phyloP scores from a whole-genome alignment of 2,888 invertebrate species.

The Andricus quercusramuli region DNA sequence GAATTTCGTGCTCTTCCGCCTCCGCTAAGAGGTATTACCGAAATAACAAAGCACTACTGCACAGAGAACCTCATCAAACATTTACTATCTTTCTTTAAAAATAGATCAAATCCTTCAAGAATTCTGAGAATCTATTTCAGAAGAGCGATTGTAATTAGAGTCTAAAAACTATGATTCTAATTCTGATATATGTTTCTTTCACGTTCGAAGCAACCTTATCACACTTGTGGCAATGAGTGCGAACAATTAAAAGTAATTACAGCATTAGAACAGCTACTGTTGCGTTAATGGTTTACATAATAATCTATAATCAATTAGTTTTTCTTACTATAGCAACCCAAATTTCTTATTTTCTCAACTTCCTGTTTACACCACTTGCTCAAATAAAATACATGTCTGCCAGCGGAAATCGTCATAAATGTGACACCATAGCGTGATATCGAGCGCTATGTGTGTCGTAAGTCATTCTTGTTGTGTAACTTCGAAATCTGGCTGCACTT shows the following conservation, averaged over 20 bases:
- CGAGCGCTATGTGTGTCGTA: conserved; percentile 20
- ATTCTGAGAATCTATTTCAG: no score
- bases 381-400: background rate
- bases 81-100: background rate
- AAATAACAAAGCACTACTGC: background rate
- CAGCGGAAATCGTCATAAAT: conserved; percentile 8
- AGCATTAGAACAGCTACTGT: background rate
- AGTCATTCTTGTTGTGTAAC: conserved; percentile 44
- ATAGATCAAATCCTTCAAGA: background rate
- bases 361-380: background rate
- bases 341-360: background rate
- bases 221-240: background rate
- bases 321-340: no score
- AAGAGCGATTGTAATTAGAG: no score
- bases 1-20: background rate
- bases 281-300: background rate
- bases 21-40: background rate
- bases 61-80: background rate
- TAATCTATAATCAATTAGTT: no score
- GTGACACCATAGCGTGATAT: conserved; percentile 12
- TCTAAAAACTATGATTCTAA: background rate
- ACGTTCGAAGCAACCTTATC: background rate
- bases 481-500: conserved; percentile 43
- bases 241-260: background rate
- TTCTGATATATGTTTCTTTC: background rate